Base-by-base conservation (phyloP, 2,113 vertebrate genomes). In the Orycteropus afer region DNA sequence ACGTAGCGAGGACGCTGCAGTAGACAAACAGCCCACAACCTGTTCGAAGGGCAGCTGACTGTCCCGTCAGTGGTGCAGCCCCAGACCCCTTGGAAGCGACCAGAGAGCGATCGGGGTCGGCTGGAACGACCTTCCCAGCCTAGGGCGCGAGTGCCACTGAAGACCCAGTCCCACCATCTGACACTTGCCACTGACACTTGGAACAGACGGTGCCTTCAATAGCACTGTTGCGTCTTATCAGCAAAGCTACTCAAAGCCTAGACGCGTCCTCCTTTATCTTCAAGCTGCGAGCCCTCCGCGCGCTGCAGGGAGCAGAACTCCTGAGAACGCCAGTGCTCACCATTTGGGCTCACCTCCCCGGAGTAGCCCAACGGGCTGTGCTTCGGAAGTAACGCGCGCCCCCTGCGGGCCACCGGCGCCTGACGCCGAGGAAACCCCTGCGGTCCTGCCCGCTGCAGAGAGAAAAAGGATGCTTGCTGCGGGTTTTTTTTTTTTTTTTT, bases 311-410 rank as follows among this genome's bases (percentile, higher is more conserved):
- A 79, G 47, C 57, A 47, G 34, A 67, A 49, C 47, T 83, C 29
- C n/a, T 63, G 12, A 9, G 53, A 27, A 32, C 45, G 22, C n/a
- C 4, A 37, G 25, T 65, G 42, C 47, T 34, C 79, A 82, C 2
- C 27, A 0, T 79, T 23, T 25, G 40, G n/a, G 63, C 45, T 79
- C 47, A 23, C 47, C 65, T 89, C 77, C 87, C 34, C 51, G 0
- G 3, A 0, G n/a, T 32, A 23, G 27, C 4, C 0, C 5, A 2
- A 20, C 10, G 0, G 14, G 15, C 22, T 23, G 45, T 45, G 63
- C 78, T 42, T 2, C 0, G 0, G 45, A 27, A 55, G 89, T 87
- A 25, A 55, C 13, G 27, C 0, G 51, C 74, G 61, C 95, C 97
- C 95, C 94, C 90, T 96, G 83, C 53, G 1, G 96, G 77, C 91